Base-by-base conservation (phyloP, 2,797 vertebrate species). In the Rhincodon typus region DNA sequence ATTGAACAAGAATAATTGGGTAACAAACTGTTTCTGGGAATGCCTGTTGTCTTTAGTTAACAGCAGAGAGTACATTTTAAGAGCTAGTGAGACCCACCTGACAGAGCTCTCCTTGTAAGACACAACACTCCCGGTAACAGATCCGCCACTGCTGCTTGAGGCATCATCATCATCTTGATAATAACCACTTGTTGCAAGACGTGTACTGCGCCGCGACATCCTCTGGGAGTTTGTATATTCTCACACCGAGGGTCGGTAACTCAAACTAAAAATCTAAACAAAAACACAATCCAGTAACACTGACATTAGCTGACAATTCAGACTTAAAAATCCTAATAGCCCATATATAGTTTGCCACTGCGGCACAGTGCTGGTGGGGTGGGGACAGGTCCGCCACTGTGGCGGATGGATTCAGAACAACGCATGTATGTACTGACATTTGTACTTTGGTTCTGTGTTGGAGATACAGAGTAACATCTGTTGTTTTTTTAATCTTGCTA, bases 161-260 rank as follows among this genome's bases (percentile, higher is more conserved):
- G 62, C 90, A 27, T 93, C 90, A 25, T 93, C 90, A 23, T 93
- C 90, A 27, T 93, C 90, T 67, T 93, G 90, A 38, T 93, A 93
- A 25, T 93, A 93, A 38, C 90, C 90, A 10, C 34, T 93, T 25
- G 90, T 69, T 66, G n/a, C 62, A 21, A 93, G 90, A 67, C 90
- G 90, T 19, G 38, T 23, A 21, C 90, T 93, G 38, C 90, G 90
- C 19, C 90, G 90, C 2, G 90, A 93, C 90, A 93, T 93, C 62
- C 90, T 93, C n/a, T 7, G 21, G 1, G 66, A 4, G 38, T 2
- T 46, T 42, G 6, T 38, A 38, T 23, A 50, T 21, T n/a, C 30
- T 62, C 88, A 90, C 87, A 53, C 50, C 50, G 4, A 88, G 87
- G 38, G 3, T 12, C 7, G 2, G 3, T 38, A 38, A 69, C n/a